Evolutionary conservation across 2,113 vertebrate species (phyloP).

Genomic region (Eulacestoma nigropectus): DNA sequence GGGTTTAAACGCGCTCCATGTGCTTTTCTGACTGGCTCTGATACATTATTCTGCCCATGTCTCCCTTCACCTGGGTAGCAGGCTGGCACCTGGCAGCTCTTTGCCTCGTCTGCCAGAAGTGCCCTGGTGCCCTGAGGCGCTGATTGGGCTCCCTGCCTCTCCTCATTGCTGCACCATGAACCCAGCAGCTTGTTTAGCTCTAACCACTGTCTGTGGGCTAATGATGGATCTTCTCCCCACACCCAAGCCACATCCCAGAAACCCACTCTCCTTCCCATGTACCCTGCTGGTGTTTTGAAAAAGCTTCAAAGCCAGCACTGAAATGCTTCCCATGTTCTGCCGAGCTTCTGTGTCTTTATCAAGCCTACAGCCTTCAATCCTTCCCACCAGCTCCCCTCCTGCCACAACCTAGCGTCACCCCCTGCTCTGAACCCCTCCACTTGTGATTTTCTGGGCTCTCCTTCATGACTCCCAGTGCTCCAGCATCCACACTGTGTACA

Average conservation of each 20-base stretch:
- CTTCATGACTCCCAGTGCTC: not conserved
- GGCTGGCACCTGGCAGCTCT: not conserved
- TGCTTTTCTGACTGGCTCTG: not conserved
- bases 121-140: not conserved
- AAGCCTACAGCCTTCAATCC: not conserved
- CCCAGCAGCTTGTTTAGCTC: not conserved
- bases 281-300: not conserved
- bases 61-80: not conserved
- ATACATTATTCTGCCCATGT: fast-evolving
- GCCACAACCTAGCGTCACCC: fast-evolving
- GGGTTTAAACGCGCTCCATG: not conserved
- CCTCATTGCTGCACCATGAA: fast-evolving
- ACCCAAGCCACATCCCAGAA: not conserved
- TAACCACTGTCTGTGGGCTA: not conserved
- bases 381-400: not conserved
- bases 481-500: fast-evolving
- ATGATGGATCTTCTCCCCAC: not conserved
- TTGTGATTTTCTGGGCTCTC: not conserved
- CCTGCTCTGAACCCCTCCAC: not conserved
- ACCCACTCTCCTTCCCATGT: not conserved
- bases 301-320: not conserved
- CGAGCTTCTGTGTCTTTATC: not conserved
- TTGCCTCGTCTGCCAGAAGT: not conserved
- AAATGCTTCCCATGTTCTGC: not conserved
- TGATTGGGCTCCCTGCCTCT: not conserved